Percentiles rank a stretch among this genome's conserved stretches.
Evolutionary conservation across 2,888 invertebrate genomes (phyloP).

Genomic region (Trypoxylon attenuatum): DNA sequence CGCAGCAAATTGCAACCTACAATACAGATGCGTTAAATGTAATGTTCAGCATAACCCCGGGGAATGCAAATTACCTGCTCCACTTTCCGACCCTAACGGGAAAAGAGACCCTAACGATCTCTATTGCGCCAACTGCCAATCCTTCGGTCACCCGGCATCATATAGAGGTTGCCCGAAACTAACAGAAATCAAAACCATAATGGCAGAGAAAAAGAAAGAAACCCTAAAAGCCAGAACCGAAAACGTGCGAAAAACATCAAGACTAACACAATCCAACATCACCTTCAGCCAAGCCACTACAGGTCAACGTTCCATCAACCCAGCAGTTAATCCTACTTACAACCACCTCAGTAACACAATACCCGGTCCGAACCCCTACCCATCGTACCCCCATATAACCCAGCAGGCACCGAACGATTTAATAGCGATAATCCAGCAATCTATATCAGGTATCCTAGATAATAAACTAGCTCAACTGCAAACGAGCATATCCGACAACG

Average conservation of each 20-base stretch:
- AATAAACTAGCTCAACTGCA: background rate
- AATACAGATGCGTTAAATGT: background rate
- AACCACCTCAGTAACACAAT: background rate
- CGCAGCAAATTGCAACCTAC: background rate
- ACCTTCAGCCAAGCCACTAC: background rate
- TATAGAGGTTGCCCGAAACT: background rate
- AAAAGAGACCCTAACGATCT: background rate
- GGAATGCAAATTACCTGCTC: background rate
- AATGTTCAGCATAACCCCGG: background rate
- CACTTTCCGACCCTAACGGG: too few species aligned
- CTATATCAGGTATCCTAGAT: background rate
- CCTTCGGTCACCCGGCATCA: background rate
- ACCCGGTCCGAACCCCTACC: too few species aligned
- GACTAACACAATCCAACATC: background rate
- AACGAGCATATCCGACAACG: background rate
- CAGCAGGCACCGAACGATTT: background rate
- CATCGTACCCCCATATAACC: background rate
- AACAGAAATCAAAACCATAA: background rate
- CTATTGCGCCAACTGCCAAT: slow-evolving; percentile 1
- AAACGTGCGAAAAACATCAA: background rate
- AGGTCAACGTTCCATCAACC: background rate
- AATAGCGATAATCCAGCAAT: background rate
- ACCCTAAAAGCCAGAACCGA: background rate
- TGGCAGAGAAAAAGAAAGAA: background rate
- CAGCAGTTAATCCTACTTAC: background rate